A percentile compares a stretch with the other conserved stretches of the same genome.
phyloP scores from a whole-genome alignment of 2,797 vertebrate species.

The Siniperca scherzeri region DNA sequence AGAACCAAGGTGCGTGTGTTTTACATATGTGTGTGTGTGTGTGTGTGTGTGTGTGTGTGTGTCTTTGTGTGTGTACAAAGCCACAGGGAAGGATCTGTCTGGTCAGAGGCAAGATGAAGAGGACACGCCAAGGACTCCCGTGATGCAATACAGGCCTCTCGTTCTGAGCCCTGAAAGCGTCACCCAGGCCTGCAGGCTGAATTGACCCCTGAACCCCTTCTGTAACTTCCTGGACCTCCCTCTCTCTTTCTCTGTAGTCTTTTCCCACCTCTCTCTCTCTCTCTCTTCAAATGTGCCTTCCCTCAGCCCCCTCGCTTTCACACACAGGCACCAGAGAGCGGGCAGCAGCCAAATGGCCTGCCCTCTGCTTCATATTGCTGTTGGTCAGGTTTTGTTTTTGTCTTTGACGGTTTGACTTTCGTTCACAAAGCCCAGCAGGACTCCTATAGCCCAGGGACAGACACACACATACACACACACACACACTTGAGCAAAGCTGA shows the following conservation, averaged over 20 bases:
- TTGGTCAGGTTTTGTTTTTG: slow-evolving; percentile 86
- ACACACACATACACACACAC: slow-evolving; percentile 61
- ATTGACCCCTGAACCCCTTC: slow-evolving; percentile 73
- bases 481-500: slow-evolving; percentile 75
- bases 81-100: slow-evolving; percentile 71
- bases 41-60: slow-evolving; percentile 21
- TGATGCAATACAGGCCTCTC: slow-evolving; percentile 73
- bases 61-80: slow-evolving; percentile 39
- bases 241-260: slow-evolving; percentile 51
- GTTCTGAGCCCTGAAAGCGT: slow-evolving; percentile 59
- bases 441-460: slow-evolving; percentile 74
- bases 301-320: slow-evolving; percentile 50
- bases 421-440: slow-evolving; percentile 83
- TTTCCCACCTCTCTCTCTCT: slow-evolving; percentile 41
- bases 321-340: slow-evolving; percentile 58
- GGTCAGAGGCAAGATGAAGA: slow-evolving; percentile 78
- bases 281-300: slow-evolving; percentile 53
- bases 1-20: slow-evolving; percentile 57
- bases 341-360: slow-evolving; percentile 82
- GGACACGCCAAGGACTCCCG: slow-evolving; percentile 80
- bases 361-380: slow-evolving; percentile 83
- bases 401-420: slow-evolving; percentile 85
- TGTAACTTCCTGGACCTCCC: slow-evolving; percentile 66
- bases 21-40: slow-evolving; percentile 26
- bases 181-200: slow-evolving; percentile 73